Conservation (phyloP, 2,113 vertebrate genomes). For the Stigmatopora argus region DNA sequence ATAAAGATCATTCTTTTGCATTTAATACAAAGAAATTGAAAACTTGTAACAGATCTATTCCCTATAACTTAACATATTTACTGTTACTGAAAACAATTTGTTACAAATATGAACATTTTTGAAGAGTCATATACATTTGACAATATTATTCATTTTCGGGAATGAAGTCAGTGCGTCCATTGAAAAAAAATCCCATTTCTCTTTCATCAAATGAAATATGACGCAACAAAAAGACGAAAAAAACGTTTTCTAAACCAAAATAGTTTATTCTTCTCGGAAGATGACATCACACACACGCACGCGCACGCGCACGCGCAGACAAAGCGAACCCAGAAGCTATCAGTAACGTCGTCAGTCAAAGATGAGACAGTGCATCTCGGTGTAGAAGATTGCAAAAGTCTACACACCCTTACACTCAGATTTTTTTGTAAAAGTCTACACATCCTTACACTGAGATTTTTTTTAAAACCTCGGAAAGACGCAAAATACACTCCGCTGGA, state of each 20-base stretch:
- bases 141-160: too few species aligned
- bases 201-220: not conserved
- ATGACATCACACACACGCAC: constrained; percentile 30
- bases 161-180: not conserved
- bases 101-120: too few species aligned
- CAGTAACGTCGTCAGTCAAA: not conserved
- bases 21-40: too few species aligned
- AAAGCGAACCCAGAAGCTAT: not conserved
- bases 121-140: too few species aligned
- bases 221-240: constrained; percentile 14
- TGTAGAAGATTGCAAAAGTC: not conserved
- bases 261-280: constrained; percentile 48
- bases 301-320: not conserved
- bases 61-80: too few species aligned
- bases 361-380: not conserved
- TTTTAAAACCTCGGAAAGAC: too few species aligned
- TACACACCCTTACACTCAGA: not conserved
- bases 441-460: not conserved
- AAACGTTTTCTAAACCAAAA: constrained; percentile 39
- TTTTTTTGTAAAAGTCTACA: not conserved
- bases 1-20: too few species aligned
- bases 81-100: too few species aligned
- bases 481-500: too few species aligned
- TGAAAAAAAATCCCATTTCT: not conserved
- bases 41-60: too few species aligned